A percentile compares a stretch with the other conserved stretches of the same genome.
Evolutionary conservation across 2,113 vertebrate genomes (phyloP).

Genomic region (Nansenia antarctica): DNA sequence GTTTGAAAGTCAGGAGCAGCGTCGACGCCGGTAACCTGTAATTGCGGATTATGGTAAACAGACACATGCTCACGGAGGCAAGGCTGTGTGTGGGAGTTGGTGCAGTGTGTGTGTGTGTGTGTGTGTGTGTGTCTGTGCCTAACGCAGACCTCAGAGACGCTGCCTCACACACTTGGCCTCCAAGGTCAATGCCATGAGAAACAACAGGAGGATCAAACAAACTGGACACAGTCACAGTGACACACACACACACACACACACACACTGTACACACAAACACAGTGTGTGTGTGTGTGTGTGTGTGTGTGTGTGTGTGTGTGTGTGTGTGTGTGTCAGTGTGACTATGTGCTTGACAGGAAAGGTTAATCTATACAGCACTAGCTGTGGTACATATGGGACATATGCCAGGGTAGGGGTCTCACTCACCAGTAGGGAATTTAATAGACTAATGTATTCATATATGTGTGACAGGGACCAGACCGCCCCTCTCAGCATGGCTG

Average conservation of each 20-base stretch:
- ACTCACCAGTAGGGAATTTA: conserved; percentile 17
- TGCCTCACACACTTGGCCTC: too few species aligned
- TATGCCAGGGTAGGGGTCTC: not conserved
- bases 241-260: too few species aligned
- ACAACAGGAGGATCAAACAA: too few species aligned
- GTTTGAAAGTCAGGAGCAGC: too few species aligned
- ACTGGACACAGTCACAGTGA: too few species aligned
- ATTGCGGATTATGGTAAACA: too few species aligned
- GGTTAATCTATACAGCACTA: conserved; percentile 3
- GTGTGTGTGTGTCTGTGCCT: conserved; percentile 3
- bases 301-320: not conserved
- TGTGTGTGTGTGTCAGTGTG: not conserved
- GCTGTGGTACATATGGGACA: not conserved
- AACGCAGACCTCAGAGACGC: too few species aligned
- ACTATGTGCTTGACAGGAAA: not conserved
- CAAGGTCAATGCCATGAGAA: too few species aligned
- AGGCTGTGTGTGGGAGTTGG: conserved; percentile 4
- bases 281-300: too few species aligned
- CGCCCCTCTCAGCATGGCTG: conserved; percentile 45
- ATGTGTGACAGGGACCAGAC: conserved; percentile 40
- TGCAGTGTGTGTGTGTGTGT: conserved; percentile 15
- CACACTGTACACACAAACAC: too few species aligned
- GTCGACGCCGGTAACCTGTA: too few species aligned
- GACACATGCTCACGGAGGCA: too few species aligned
- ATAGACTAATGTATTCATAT: conserved; percentile 35